Evolutionary conservation across 2,113 vertebrate species (phyloP).

Genomic region (Nyctereutes procyonoides): DNA sequence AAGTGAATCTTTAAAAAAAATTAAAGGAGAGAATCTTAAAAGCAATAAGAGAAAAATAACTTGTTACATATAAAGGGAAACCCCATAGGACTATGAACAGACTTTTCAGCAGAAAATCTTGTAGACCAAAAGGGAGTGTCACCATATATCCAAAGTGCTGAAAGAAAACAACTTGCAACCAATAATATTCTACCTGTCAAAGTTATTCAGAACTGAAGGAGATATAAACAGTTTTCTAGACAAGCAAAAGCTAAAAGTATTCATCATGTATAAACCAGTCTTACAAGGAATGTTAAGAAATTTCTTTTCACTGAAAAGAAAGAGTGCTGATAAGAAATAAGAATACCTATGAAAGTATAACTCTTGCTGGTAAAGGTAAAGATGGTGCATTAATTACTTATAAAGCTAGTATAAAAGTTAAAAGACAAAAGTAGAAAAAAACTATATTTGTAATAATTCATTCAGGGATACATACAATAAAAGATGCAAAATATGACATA

Average conservation of each 20-base stretch:
- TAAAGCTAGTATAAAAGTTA: neutral
- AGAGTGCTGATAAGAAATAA: neutral
- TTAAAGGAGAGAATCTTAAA: neutral
- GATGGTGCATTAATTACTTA: neutral
- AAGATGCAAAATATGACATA: neutral
- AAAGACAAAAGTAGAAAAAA: neutral
- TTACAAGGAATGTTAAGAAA: neutral
- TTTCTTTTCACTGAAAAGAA: neutral
- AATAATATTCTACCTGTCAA: neutral
- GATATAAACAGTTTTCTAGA: neutral
- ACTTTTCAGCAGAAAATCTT: neutral
- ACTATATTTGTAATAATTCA: neutral
- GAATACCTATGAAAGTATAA: neutral
- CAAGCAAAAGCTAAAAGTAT: neutral
- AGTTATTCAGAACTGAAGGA: neutral
- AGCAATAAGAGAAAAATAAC: neutral
- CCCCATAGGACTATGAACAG: neutral
- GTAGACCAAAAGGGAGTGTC: neutral
- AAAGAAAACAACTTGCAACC: neutral
- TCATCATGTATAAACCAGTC: neutral
- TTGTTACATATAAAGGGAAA: neutral
- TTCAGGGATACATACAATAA: neutral
- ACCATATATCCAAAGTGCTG: neutral
- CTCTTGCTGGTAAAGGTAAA: neutral
- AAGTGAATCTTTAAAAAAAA: neutral